Evolutionary conservation across 2,888 invertebrate genomes (phyloP).

Genomic region (Sarcophaga rosellei): DNA sequence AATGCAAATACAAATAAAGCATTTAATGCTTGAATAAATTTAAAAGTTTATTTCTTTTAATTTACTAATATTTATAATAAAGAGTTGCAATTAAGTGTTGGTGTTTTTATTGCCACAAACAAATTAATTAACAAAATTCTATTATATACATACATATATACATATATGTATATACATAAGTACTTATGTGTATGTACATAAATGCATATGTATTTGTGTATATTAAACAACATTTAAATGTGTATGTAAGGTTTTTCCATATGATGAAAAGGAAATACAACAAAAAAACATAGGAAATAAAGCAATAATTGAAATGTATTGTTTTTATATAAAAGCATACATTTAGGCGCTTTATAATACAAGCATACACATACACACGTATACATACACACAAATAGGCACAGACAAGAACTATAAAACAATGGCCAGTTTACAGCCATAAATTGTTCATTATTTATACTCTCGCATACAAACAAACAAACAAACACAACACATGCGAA

Average conservation of each 20-base stretch:
- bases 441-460: conserved; percentile 47
- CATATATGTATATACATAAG: not conserved
- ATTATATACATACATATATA: not conserved
- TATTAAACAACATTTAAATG: conserved; percentile 5
- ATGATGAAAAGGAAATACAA: not conserved
- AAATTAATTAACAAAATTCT: conserved; percentile 50
- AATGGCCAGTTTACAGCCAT: conserved; percentile 50
- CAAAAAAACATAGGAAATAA: not conserved
- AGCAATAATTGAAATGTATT: conserved; percentile 61
- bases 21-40: no score
- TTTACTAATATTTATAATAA: not conserved
- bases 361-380: conserved; percentile 53
- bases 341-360: conserved; percentile 51
- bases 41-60: not conserved
- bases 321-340: conserved; percentile 59
- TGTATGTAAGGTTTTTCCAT: not conserved
- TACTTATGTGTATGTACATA: not conserved
- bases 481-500: conserved; percentile 22
- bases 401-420: conserved; percentile 11
- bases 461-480: conserved; percentile 61
- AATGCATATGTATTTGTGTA: not conserved
- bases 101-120: conserved; percentile 15
- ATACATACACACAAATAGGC: conserved; percentile 18
- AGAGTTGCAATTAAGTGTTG: conserved; percentile 47
- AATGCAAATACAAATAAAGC: not conserved